Evolutionary conservation across 2,888 invertebrate species (phyloP).

Genomic region (Microctonus aethiopoides): DNA sequence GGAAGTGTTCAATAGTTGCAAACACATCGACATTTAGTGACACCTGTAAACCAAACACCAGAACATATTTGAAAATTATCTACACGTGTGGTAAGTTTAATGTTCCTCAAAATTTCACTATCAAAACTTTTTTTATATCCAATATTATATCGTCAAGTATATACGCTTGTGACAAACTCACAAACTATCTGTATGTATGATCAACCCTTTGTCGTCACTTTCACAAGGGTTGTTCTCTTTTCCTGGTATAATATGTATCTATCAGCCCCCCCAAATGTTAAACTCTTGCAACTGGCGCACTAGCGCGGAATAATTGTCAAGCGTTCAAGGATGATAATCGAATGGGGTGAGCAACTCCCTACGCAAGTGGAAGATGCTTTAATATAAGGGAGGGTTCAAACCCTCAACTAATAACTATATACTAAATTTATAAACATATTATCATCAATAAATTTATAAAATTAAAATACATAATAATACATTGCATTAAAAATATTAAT

Average conservation of each 20-base stretch:
- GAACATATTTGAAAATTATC: conserved; percentile 87
- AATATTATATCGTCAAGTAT: too few species aligned
- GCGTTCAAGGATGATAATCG: conserved; percentile 59
- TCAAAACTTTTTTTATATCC: conserved; percentile 16
- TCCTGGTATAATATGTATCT: background rate
- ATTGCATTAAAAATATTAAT: too few species aligned
- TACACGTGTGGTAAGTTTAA: conserved; percentile 84
- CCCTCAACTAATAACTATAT: background rate
- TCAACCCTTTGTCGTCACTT: conserved; percentile 9
- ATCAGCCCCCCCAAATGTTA: conserved; percentile 9
- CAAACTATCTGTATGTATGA: background rate
- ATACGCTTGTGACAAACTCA: background rate
- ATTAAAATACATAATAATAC: background rate
- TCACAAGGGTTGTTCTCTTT: background rate
- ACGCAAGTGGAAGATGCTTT: conserved; percentile 30
- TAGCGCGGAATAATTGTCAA: conserved; percentile 58
- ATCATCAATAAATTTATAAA: too few species aligned
- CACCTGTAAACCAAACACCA: conserved; percentile 82
- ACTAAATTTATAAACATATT: too few species aligned
- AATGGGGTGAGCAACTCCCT: conserved; percentile 52
- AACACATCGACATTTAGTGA: conserved; percentile 86
- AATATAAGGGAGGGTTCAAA: background rate
- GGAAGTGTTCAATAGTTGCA: conserved; percentile 82
- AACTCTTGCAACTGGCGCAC: conserved; percentile 44
- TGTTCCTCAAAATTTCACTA: conserved; percentile 8